Percentiles rank a stretch among this genome's conserved stretches.
These are phyloP conservation scores for Xylocampa areola DNA, from an alignment of 2,888 invertebrate species.

Conservation along the genomic window DNA sequence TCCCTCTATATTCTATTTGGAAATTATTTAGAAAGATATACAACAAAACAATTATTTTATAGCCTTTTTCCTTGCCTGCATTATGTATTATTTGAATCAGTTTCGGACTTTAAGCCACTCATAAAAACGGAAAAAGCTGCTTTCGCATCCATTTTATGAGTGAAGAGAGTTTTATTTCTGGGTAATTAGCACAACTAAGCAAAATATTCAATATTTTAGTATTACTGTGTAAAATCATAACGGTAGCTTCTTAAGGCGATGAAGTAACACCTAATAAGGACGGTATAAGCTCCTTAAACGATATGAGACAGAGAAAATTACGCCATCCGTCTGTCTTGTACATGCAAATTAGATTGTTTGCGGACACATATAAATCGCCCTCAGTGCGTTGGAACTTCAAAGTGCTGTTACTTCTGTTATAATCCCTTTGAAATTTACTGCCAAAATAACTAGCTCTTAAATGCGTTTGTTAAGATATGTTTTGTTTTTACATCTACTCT, in stretches of 20 bases:
- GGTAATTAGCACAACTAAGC: background rate
- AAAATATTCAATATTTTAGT: slow-evolving; percentile 10
- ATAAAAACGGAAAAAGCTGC: too few species aligned
- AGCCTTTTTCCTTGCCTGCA: too few species aligned
- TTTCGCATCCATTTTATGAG: too few species aligned
- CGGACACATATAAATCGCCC: slow-evolving; percentile 75
- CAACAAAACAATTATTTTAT: background rate
- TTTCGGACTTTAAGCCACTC: too few species aligned
- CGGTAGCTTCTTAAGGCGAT: slow-evolving; percentile 47
- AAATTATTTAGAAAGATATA: background rate
- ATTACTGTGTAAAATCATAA: slow-evolving; percentile 34
- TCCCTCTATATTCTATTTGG: background rate
- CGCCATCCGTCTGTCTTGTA: slow-evolving; percentile 74
- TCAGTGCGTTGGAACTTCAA: slow-evolving; percentile 65
- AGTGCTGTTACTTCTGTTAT: slow-evolving; percentile 58
- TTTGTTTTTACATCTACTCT: background rate
- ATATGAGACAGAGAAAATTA: slow-evolving; percentile 76
- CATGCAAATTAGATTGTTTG: slow-evolving; percentile 80
- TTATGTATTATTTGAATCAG: too few species aligned
- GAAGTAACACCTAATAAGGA: slow-evolving; percentile 58
- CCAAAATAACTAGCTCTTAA: slow-evolving; percentile 45
- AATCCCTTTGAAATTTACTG: slow-evolving; percentile 60
- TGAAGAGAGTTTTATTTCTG: too few species aligned
- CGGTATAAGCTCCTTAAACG: slow-evolving; percentile 65
- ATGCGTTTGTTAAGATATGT: slow-evolving; percentile 5